Evolutionary conservation across 2,888 invertebrate genomes (phyloP), one percentile per base, ranked within the genome.

Genomic region (Agrotis exclamationis): DNA sequence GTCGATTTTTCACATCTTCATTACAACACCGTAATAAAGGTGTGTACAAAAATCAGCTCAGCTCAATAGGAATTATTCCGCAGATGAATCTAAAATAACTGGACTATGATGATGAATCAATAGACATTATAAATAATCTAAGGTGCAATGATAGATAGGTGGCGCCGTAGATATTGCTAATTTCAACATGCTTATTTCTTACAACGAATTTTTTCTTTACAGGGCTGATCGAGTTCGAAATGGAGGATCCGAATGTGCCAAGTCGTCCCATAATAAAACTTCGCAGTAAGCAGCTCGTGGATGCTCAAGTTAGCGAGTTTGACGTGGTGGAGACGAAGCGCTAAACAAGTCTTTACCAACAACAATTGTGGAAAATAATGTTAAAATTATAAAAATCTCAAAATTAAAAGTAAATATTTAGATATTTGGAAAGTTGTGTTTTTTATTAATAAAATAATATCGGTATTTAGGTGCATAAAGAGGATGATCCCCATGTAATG

Each of bases 251-350:
- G 0, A 95, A 95, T 54, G 95, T 97, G 56, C 95, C 96, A 0
- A 95, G 96, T 47, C 95, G 97, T 70, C 92, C 93, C 1, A 88
- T 96, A 1, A 87, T 97, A 5, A 97, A 97, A 82, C 85, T 95
- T 16, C 93, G 94, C 39, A 97, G 97, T 82, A 96, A 95, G 85
- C 96, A 96, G 79, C 86, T 97, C 5, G 95, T 97, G 0, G 97
- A 97, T 45, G 93, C 94, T 3, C 90, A 95, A 89, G 94, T 96
- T 80, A 96, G 96, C 87, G 96, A 96, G 85, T 96, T 96, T 47
- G 96, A 96, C 58, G 94, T 95, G 5, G 93, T 93, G 0, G 93
- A 91, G 22, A 80, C 79, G 0, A 93, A 92, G 87, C 92, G 93
- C 76, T 93, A 77, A 81, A 48, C 39, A 7, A 13, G 20, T 47